These are phyloP conservation scores for Passer domesticus DNA, from an alignment of 2,113 vertebrate species.

Conservation along the genomic window DNA sequence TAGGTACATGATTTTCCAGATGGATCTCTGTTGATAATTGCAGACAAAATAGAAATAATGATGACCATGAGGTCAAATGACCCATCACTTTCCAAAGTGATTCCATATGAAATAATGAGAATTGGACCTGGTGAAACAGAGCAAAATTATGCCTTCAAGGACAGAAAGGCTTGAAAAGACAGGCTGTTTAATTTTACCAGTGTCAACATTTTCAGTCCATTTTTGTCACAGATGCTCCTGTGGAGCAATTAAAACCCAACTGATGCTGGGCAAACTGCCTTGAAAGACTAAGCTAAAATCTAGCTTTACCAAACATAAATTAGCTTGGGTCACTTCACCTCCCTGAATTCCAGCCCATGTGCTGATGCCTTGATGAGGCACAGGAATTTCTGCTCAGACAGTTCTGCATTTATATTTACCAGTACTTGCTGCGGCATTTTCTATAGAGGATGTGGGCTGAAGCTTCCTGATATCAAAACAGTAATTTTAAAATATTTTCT, in stretches of 20 bases:
- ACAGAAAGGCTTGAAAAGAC: slow-evolving; percentile 22
- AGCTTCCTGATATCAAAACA: background rate
- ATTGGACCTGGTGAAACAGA: background rate
- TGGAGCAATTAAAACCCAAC: slow-evolving; percentile 16
- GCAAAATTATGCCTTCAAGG: background rate
- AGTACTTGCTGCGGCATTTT: background rate
- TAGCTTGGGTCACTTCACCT: background rate
- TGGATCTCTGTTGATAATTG: background rate
- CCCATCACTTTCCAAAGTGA: background rate
- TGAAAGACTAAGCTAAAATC: background rate
- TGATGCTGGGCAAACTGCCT: background rate
- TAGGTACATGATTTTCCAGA: background rate
- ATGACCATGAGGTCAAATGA: background rate
- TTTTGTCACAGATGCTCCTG: slow-evolving; percentile 32
- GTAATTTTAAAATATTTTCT: background rate
- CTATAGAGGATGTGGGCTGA: background rate
- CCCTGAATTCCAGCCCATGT: background rate
- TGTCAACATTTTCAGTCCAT: background rate
- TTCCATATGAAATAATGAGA: background rate
- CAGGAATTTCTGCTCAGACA: background rate
- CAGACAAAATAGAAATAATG: background rate
- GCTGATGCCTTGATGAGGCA: background rate
- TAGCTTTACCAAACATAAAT: background rate
- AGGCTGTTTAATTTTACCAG: background rate
- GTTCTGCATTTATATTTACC: background rate